These are phyloP conservation scores for Mylabris sibirica DNA, from an alignment of 2,888 invertebrate genomes.

Conservation along the genomic window DNA sequence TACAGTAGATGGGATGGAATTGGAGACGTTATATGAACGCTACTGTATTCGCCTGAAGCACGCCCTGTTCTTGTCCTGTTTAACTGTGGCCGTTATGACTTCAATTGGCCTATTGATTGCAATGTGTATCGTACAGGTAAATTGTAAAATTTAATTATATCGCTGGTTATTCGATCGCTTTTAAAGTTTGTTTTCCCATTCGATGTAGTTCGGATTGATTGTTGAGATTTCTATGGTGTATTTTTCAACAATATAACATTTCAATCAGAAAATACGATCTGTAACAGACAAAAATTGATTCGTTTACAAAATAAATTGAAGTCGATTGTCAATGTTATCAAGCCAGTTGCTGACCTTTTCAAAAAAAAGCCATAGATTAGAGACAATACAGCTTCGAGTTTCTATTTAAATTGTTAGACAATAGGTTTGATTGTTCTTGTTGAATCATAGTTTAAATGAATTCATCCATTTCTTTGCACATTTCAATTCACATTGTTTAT, in stretches of 20 bases:
- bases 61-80: slow-evolving; percentile 76
- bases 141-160: slow-evolving; percentile 41
- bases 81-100: slow-evolving; percentile 71
- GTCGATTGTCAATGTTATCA: slow-evolving; percentile 22
- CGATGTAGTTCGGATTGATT: not conserved
- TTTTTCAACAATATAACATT: not conserved
- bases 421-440: not conserved
- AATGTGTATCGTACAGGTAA: slow-evolving; percentile 68
- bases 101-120: slow-evolving; percentile 69
- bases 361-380: not conserved
- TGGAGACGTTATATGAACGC: slow-evolving; percentile 74
- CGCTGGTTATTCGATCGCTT: no score
- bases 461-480: not conserved
- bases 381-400: not conserved
- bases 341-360: slow-evolving; percentile 7
- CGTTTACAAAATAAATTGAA: slow-evolving; percentile 12
- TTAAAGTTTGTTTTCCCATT: no score
- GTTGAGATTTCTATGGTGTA: no score
- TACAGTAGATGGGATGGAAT: slow-evolving; percentile 69
- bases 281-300: not conserved
- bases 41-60: slow-evolving; percentile 78
- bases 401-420: not conserved
- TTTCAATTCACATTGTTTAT: not conserved
- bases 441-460: no score
- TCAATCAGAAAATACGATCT: not conserved